Conservation (phyloP, 2,797 vertebrate genomes). For the Takifugu rubripes region DNA sequence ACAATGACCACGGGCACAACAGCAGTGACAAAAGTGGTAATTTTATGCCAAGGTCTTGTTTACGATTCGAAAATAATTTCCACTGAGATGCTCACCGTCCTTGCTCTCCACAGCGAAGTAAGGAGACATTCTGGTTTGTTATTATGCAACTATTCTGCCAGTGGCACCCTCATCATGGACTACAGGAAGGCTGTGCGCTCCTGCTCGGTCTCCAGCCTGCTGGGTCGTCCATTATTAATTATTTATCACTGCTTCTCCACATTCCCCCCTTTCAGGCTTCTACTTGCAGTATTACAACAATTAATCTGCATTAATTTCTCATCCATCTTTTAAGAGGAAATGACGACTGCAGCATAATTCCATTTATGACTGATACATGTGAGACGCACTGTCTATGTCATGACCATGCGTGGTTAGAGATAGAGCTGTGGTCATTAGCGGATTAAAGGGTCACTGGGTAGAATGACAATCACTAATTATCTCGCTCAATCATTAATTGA, state of each 20-base stretch:
- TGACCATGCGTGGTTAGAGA: background rate
- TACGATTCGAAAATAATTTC: slow-evolving; percentile 59
- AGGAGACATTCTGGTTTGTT: slow-evolving; percentile 50
- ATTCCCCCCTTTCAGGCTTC: slow-evolving; percentile 5
- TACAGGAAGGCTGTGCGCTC: slow-evolving; percentile 23
- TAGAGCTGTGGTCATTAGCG: background rate
- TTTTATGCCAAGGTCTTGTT: slow-evolving; percentile 63
- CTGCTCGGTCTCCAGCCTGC: slow-evolving; percentile 26
- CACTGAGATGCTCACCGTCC: slow-evolving; percentile 64
- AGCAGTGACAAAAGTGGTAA: slow-evolving; percentile 35
- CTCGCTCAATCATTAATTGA: background rate
- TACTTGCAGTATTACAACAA: background rate
- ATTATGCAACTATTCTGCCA: slow-evolving; percentile 53
- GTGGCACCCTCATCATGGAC: slow-evolving; percentile 41
- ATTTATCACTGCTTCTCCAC: background rate
- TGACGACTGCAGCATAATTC: slow-evolving; percentile 1
- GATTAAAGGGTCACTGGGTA: too few species aligned
- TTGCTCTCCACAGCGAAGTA: slow-evolving; percentile 56
- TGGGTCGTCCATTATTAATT: slow-evolving; percentile 20
- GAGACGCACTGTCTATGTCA: background rate
- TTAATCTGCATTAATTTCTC: too few species aligned
- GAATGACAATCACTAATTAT: too few species aligned
- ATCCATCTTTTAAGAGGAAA: too few species aligned
- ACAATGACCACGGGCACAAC: slow-evolving; percentile 27
- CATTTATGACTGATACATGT: slow-evolving; percentile 2